These are phyloP conservation scores for Nephrotoma guestfalica DNA, from an alignment of 2,888 invertebrate species.

Conservation along the genomic window DNA sequence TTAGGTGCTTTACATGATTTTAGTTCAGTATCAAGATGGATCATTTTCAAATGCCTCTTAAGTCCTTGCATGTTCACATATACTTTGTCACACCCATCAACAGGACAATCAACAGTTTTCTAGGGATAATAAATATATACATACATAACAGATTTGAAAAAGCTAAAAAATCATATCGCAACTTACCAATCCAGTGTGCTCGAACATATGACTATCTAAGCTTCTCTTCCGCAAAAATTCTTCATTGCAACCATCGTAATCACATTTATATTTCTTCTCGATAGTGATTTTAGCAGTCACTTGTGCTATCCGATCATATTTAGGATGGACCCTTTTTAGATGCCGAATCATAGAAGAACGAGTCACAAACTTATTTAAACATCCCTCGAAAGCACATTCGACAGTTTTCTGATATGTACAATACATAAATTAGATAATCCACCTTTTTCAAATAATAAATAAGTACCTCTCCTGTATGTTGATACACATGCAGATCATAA, in stretches of 20 bases:
- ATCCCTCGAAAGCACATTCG: not conserved
- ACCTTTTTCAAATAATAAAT: too few species aligned
- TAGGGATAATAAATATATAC: slow-evolving; percentile 11
- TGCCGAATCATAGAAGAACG: not conserved
- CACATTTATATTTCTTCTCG: slow-evolving; percentile 30
- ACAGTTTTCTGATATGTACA: not conserved
- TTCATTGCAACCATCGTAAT: slow-evolving; percentile 33
- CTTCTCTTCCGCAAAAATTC: slow-evolving; percentile 38
- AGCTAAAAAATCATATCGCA: not conserved
- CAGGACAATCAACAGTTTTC: slow-evolving; percentile 43
- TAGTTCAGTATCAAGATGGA: slow-evolving; percentile 26
- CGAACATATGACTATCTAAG: slow-evolving; percentile 39
- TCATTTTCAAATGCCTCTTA: slow-evolving; percentile 39
- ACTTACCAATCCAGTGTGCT: slow-evolving; percentile 42
- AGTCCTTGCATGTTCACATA: slow-evolving; percentile 46
- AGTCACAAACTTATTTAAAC: not conserved
- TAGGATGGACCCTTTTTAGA: not conserved
- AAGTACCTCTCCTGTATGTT: not conserved
- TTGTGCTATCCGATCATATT: not conserved
- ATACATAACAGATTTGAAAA: not conserved
- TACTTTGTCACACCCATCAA: slow-evolving; percentile 42
- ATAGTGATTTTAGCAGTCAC: not conserved
- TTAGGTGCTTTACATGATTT: slow-evolving; percentile 20
- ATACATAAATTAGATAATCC: not conserved
- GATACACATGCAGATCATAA: not conserved